Evolutionary conservation across 2,888 invertebrate species (phyloP).

Genomic region (Synanthedon vespiformis): DNA sequence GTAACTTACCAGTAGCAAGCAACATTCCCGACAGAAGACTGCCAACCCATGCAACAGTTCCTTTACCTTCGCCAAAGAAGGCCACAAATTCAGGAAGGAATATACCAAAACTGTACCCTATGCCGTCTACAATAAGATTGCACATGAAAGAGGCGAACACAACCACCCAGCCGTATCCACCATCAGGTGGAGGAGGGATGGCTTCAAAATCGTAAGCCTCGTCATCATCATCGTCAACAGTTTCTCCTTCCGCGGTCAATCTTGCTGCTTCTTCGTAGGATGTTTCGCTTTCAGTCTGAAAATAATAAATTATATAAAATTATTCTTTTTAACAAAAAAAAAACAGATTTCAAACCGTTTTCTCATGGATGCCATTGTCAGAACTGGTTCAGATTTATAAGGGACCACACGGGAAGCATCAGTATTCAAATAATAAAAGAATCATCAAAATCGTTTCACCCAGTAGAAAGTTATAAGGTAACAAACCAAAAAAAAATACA

Average conservation of each 20-base stretch:
- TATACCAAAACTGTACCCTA: constrained; percentile 98
- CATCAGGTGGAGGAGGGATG: constrained; percentile 90
- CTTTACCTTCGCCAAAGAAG: constrained; percentile 87
- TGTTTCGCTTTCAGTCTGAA: constrained; percentile 88
- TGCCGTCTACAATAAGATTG: constrained; percentile 98
- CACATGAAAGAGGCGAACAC: constrained; percentile 97
- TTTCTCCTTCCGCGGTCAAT: constrained; percentile 76
- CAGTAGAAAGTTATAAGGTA: no score
- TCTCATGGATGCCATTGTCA: no score
- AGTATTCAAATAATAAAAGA: no score
- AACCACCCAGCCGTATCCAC: constrained; percentile 94
- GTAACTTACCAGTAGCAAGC: constrained; percentile 84
- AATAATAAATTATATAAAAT: constrained; percentile 15
- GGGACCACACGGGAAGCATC: no score
- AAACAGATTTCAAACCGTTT: no score
- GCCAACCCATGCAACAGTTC: constrained; percentile 93
- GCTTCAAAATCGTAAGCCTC: constrained; percentile 78
- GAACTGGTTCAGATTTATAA: no score
- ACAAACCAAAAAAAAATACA: no score
- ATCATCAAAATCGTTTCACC: no score
- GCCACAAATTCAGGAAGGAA: constrained; percentile 84
- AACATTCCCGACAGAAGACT: constrained; percentile 96
- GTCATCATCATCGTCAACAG: constrained; percentile 71
- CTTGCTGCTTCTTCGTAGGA: constrained; percentile 87
- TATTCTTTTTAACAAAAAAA: no score